These are phyloP conservation scores for Melanocharis versteri DNA, from an alignment of 2,113 vertebrate species.

Conservation along the genomic window DNA sequence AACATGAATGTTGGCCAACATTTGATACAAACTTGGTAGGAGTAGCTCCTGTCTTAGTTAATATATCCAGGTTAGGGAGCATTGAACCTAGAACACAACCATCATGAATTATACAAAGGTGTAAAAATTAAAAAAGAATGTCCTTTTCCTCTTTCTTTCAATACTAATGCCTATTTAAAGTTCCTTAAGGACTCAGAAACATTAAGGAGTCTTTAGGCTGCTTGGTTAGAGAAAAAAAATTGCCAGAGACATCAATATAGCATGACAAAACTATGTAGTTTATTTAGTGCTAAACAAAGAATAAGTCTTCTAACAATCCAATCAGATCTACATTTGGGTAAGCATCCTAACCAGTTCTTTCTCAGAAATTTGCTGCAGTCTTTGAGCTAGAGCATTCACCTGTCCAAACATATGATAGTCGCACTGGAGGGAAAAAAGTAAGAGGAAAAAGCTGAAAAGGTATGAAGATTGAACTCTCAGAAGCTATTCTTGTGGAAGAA, in stretches of 20 bases:
- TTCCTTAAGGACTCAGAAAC: background rate
- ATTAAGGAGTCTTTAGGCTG: background rate
- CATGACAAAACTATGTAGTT: background rate
- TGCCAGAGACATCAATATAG: background rate
- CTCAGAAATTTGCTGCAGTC: background rate
- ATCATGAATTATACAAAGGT: background rate
- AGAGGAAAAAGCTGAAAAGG: background rate
- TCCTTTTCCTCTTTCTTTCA: background rate
- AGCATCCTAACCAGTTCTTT: background rate
- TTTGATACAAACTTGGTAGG: background rate
- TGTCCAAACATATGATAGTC: background rate
- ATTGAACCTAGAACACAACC: background rate
- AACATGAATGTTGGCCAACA: background rate
- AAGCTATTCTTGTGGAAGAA: background rate
- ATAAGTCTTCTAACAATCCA: background rate
- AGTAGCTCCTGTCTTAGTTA: background rate
- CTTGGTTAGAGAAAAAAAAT: background rate
- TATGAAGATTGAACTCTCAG: background rate
- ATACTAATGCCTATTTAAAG: background rate
- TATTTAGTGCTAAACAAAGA: background rate
- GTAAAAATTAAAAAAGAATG: background rate
- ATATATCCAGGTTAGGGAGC: background rate
- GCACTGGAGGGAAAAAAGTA: rapidly evolving
- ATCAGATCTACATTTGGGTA: background rate
- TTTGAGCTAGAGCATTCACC: background rate